Evolutionary conservation across 2,888 invertebrate species (phyloP).

Genomic region (Synanthedon andrenaeformis): DNA sequence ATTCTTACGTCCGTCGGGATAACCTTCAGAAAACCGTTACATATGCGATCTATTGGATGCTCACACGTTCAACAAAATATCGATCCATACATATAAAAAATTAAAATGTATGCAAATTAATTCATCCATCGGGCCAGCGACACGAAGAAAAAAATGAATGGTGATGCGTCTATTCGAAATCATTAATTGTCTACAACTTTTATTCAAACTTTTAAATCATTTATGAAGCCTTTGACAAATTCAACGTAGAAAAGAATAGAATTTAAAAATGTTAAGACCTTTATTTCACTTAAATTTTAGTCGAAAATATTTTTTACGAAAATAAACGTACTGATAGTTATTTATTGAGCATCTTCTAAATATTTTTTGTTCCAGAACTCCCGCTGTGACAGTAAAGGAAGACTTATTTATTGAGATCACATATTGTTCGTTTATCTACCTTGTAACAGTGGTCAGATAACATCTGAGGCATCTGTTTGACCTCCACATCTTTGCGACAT

Average conservation of each 20-base stretch:
- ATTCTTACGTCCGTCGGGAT: not conserved
- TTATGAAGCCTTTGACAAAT: too few relatives aligned
- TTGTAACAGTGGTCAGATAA: slow-evolving; percentile 26
- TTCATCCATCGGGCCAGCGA: slow-evolving; percentile 38
- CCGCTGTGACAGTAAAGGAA: too few relatives aligned
- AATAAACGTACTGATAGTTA: too few relatives aligned
- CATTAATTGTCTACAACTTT: too few relatives aligned
- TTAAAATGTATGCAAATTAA: slow-evolving; percentile 42
- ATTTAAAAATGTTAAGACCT: too few relatives aligned
- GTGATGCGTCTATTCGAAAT: too few relatives aligned
- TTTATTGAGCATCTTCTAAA: too few relatives aligned
- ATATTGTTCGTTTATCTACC: not conserved
- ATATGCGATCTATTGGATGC: not conserved
- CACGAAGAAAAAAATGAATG: not conserved
- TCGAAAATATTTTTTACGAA: too few relatives aligned
- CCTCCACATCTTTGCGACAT: slow-evolving; percentile 34
- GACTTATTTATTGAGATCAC: not conserved
- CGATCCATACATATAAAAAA: not conserved
- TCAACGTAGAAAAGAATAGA: too few relatives aligned
- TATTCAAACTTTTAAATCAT: too few relatives aligned
- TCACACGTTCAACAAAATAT: not conserved
- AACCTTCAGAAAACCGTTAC: not conserved
- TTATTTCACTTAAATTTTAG: too few relatives aligned
- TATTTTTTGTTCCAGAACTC: too few relatives aligned
- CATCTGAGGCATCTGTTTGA: slow-evolving; percentile 35